Conservation (phyloP, 2,797 vertebrate species). For the Tokudaia tokunoshimensis region DNA sequence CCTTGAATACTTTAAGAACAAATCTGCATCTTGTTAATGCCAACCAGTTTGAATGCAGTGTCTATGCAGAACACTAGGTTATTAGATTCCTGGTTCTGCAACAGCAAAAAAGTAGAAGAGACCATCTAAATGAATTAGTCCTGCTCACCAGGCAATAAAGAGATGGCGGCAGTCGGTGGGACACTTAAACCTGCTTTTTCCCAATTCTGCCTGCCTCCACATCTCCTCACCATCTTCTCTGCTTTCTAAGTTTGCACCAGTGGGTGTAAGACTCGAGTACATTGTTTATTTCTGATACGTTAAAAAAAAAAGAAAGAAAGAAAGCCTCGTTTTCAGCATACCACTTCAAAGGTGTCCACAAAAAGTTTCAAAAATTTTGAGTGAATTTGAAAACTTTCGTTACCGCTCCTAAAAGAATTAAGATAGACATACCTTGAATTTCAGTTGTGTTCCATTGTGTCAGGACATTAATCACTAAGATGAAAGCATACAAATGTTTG, state of each 20-base stretch:
- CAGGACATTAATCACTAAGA: background rate
- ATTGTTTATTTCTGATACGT: slow-evolving; percentile 7
- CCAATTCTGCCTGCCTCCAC: background rate
- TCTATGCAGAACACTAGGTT: background rate
- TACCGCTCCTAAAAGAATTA: slow-evolving; percentile 24
- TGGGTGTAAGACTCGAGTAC: background rate
- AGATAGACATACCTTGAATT: background rate
- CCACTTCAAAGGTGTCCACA: background rate
- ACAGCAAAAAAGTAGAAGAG: background rate
- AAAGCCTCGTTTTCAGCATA: background rate
- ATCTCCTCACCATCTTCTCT: background rate
- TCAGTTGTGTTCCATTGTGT: slow-evolving; percentile 1
- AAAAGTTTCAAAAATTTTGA: slow-evolving; percentile 41
- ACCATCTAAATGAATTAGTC: background rate
- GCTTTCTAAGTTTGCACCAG: background rate
- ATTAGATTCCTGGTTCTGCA: background rate
- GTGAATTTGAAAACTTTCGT: slow-evolving; percentile 38
- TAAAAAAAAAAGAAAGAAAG: background rate
- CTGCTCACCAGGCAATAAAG: background rate
- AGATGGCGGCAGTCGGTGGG: background rate
- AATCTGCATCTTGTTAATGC: background rate
- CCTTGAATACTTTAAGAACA: slow-evolving; percentile 5
- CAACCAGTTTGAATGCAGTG: background rate
- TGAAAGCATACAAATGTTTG: background rate
- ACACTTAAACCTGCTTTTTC: background rate